Conservation (phyloP, 1,140 invertebrate genomes). For the Diorhabda elongata region DNA sequence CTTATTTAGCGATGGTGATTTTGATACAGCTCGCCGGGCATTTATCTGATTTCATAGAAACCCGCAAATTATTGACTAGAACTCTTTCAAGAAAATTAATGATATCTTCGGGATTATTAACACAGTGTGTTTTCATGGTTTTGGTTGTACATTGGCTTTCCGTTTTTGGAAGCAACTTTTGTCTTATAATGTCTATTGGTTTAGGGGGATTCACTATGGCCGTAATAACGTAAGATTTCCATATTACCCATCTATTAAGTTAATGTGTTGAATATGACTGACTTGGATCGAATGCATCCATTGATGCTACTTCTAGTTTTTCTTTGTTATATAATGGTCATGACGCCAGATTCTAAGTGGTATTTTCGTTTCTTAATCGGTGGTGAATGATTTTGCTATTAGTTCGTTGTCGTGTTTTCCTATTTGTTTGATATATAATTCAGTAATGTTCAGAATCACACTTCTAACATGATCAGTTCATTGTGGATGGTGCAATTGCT, state of each 20-base stretch:
- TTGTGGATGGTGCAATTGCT: no score
- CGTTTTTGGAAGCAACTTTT: conserved; percentile 63
- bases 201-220: conserved; percentile 86
- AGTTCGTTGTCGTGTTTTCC: no score
- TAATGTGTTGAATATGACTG: conserved; percentile 1
- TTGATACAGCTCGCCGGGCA: conserved; percentile 74
- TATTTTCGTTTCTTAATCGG: no score
- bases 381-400: no score
- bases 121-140: conserved; percentile 82
- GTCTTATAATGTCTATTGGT: conserved; percentile 79
- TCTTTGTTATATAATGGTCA: no score
- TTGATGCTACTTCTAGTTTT: conserved; percentile 80
- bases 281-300: conserved; percentile 70
- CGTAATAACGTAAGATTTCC: conserved; percentile 65
- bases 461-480: no score
- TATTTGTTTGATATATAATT: no score
- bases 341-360: no score
- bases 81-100: conserved; percentile 72
- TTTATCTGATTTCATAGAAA: conserved; percentile 72
- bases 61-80: conserved; percentile 60
- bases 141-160: conserved; percentile 65
- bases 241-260: background rate
- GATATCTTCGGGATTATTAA: conserved; percentile 73
- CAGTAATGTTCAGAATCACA: no score
- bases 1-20: conserved; percentile 81